Conservation (phyloP, 1,140 invertebrate species). For the Heliconius melpomene region DNA sequence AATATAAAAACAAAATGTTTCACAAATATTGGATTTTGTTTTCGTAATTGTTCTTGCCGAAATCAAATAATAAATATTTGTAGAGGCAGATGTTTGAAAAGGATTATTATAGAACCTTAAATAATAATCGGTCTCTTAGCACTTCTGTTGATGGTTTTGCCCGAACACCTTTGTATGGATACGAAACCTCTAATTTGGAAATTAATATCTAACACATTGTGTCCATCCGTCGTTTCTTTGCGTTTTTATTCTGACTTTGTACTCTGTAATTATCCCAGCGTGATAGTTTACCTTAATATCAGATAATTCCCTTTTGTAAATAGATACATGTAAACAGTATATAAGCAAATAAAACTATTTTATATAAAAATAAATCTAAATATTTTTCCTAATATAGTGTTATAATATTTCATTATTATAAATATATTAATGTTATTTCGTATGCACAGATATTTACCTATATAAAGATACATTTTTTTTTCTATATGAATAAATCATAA, state of each 20-base stretch:
- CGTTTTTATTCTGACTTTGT: slow-evolving; percentile 42
- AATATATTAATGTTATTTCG: too few relatives aligned
- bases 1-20: background rate
- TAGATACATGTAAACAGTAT: background rate
- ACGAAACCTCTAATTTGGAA: slow-evolving; percentile 72
- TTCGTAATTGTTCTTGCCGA: slow-evolving; percentile 30
- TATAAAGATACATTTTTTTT: too few relatives aligned
- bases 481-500: background rate
- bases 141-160: slow-evolving; percentile 75
- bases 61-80: slow-evolving; percentile 76
- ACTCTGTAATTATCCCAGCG: slow-evolving; percentile 35
- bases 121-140: slow-evolving; percentile 76
- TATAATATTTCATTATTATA: too few relatives aligned
- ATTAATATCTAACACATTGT: slow-evolving; percentile 81
- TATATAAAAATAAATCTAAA: too few relatives aligned
- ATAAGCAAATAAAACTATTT: too few relatives aligned
- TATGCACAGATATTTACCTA: too few relatives aligned
- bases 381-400: too few relatives aligned
- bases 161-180: slow-evolving; percentile 64
- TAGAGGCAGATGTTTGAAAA: slow-evolving; percentile 73
- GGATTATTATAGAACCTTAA: slow-evolving; percentile 61
- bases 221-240: slow-evolving; percentile 64
- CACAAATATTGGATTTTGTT: slow-evolving; percentile 31
- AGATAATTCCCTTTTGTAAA: background rate
- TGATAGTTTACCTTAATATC: slow-evolving; percentile 9